Conservation (phyloP, 1,140 invertebrate species). For the Bombus haemorrhoidalis region DNA sequence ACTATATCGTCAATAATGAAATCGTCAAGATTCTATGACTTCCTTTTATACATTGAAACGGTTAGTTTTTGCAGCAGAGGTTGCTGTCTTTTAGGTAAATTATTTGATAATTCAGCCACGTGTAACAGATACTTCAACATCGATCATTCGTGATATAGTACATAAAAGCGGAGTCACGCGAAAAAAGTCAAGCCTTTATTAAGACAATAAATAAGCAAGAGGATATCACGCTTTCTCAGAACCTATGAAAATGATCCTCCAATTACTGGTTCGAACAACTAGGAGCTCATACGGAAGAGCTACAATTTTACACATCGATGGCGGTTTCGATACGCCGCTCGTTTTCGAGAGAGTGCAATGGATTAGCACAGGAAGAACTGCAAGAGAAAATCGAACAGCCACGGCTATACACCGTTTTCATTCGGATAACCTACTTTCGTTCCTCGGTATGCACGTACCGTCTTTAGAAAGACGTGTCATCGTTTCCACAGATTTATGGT, state of each 20-base stretch:
- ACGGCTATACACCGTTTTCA: constrained; percentile 49
- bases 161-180: too few species aligned
- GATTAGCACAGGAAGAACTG: constrained; percentile 57
- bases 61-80: too few species aligned
- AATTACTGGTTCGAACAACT: constrained; percentile 5
- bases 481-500: constrained; percentile 46
- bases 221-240: background rate
- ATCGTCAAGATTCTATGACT: too few species aligned
- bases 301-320: constrained; percentile 36
- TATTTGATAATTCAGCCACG: too few species aligned
- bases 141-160: too few species aligned
- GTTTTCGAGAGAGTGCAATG: constrained; percentile 59
- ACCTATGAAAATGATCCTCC: background rate
- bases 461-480: constrained; percentile 57
- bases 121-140: too few species aligned
- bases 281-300: background rate
- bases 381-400: constrained; percentile 64
- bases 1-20: too few species aligned
- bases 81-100: too few species aligned
- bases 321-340: constrained; percentile 8
- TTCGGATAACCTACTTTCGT: constrained; percentile 68
- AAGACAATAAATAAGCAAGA: too few species aligned
- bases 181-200: too few species aligned
- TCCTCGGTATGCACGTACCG: constrained; percentile 48
- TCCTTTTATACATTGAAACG: too few species aligned